phyloP scores from a whole-genome alignment of 2,797 vertebrate species.

The Cuniculus paca region DNA sequence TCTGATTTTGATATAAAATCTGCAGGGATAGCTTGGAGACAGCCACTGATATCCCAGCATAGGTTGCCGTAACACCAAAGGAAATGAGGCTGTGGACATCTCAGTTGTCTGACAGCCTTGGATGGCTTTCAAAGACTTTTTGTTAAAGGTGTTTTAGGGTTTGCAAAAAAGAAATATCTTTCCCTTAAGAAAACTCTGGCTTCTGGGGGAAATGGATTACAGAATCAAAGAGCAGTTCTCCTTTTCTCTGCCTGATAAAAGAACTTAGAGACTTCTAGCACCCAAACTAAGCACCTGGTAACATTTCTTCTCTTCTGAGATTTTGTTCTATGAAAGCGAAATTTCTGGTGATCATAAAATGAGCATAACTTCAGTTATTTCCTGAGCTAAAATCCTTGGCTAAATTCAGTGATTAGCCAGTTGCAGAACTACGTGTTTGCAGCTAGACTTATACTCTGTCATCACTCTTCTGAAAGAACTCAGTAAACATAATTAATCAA shows the following conservation, averaged over 20 bases:
- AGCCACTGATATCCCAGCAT: not conserved
- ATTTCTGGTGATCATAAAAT: not conserved
- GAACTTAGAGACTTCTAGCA: not conserved
- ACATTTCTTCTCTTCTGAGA: constrained; percentile 22
- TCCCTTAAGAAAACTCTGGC: constrained; percentile 30
- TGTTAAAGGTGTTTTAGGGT: constrained; percentile 42
- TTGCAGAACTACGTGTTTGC: not conserved
- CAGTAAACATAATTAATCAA: not conserved
- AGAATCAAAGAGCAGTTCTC: constrained; percentile 49
- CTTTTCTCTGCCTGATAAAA: not conserved
- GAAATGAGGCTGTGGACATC: not conserved
- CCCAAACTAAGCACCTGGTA: not conserved
- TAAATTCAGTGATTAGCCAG: not conserved
- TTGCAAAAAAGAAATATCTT: constrained; percentile 47
- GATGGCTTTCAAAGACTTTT: constrained; percentile 52
- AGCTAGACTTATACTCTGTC: not conserved
- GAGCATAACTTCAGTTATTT: not conserved
- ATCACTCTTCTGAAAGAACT: not conserved
- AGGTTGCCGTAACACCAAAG: not conserved
- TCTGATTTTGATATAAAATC: not conserved
- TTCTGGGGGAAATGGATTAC: constrained; percentile 41
- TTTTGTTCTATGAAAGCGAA: not conserved
- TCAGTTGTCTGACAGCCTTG: constrained; percentile 34
- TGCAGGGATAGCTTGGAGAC: not conserved
- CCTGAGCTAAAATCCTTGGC: not conserved